A percentile compares a stretch with the other conserved stretches of the same genome.
Conservation (phyloP, 2,888 invertebrate species). For the Latrodectus hesperus region DNA sequence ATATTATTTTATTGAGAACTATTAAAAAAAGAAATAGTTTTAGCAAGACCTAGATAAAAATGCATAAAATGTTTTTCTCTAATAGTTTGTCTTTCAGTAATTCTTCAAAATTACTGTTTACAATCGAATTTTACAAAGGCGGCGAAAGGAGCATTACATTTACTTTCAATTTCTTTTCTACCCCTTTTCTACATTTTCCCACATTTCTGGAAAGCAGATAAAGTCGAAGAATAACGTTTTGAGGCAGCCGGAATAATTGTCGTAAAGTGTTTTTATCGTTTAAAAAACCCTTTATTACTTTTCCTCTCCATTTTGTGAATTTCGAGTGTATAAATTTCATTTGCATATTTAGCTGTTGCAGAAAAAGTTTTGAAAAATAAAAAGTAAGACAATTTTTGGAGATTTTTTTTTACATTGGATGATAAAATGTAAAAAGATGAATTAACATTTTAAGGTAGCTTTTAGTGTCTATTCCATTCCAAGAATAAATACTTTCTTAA, state of each 20-base stretch:
- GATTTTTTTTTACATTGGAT: background rate
- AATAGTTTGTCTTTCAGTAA: conserved; percentile 4
- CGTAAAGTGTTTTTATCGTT: conserved; percentile 59
- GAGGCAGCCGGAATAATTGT: conserved; percentile 55
- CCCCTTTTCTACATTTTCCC: background rate
- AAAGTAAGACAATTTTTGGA: conserved; percentile 29
- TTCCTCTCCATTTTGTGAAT: background rate
- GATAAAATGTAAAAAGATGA: background rate
- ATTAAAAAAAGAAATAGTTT: too few species aligned
- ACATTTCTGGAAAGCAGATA: background rate
- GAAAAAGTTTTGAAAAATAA: conserved; percentile 18
- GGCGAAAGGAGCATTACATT: background rate
- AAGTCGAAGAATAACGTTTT: conserved; percentile 17
- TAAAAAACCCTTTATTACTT: conserved; percentile 26
- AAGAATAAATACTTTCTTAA: too few species aligned
- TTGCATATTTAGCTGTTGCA: conserved; percentile 46
- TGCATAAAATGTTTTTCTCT: too few species aligned
- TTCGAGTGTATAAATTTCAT: conserved; percentile 52
- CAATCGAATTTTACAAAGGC: conserved; percentile 1
- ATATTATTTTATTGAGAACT: too few species aligned
- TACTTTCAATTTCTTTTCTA: background rate
- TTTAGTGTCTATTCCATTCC: conserved; percentile 3
- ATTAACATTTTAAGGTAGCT: conserved; percentile 50
- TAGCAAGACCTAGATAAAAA: too few species aligned
- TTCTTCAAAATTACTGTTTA: conserved; percentile 36